Percentiles rank a stretch among this genome's conserved stretches.
Conservation (phyloP, 2,797 vertebrate species). For the Eupleurogrammus muticus region DNA sequence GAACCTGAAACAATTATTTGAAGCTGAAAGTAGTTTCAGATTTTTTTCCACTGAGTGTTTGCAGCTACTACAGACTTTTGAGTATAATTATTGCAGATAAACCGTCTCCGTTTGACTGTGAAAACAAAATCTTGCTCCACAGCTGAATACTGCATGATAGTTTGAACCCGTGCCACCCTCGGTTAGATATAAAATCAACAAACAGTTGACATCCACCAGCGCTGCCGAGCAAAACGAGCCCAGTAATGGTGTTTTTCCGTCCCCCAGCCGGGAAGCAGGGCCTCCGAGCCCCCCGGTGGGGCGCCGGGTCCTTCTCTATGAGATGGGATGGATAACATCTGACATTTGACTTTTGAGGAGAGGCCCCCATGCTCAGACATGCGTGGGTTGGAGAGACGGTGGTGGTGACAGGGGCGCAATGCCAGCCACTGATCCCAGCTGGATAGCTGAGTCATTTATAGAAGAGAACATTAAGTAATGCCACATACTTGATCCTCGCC, state of each 20-base stretch:
- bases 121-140: background rate
- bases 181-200: conserved; percentile 30
- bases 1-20: background rate
- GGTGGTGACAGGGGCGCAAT: conserved; percentile 66
- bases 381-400: conserved; percentile 54
- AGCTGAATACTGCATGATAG: background rate
- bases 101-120: background rate
- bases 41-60: background rate
- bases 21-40: background rate
- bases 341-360: conserved; percentile 85
- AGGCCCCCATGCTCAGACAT: conserved; percentile 66
- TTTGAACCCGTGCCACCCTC: background rate
- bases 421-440: conserved; percentile 77
- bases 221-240: conserved; percentile 33
- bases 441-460: conserved; percentile 81
- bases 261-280: conserved; percentile 45
- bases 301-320: conserved; percentile 55
- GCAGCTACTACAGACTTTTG: background rate
- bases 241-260: conserved; percentile 72
- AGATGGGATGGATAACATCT: conserved; percentile 77
- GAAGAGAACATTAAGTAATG: conserved; percentile 78
- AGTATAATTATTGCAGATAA: background rate
- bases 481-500: conserved; percentile 63
- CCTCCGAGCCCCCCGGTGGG: conserved; percentile 46
- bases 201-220: conserved; percentile 24